A percentile compares a stretch with the other conserved stretches of the same genome.
Evolutionary conservation across 2,888 invertebrate genomes (phyloP).

Genomic region (Drosophila greeni): DNA sequence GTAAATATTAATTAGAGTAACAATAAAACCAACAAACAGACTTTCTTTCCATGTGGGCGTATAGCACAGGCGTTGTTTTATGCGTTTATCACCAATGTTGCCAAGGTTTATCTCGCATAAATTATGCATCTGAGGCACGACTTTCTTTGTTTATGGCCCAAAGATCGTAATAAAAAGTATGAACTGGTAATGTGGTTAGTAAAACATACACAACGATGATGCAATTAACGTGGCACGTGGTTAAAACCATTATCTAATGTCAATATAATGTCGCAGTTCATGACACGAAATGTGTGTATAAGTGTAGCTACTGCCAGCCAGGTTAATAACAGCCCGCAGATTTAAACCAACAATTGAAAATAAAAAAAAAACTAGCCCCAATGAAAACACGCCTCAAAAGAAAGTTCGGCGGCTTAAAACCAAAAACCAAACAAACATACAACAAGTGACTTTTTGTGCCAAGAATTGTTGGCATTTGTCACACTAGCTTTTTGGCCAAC

Average conservation of each 20-base stretch:
- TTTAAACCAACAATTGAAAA: constrained; percentile 27
- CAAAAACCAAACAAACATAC: constrained; percentile 18
- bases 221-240: constrained; percentile 45
- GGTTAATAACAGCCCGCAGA: constrained; percentile 41
- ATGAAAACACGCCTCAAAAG: constrained; percentile 56
- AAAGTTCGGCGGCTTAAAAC: constrained; percentile 49
- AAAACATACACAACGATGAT: constrained; percentile 15
- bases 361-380: constrained; percentile 12
- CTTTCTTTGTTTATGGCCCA: constrained; percentile 23
- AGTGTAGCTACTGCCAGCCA: constrained; percentile 28
- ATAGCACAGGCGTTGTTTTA: constrained; percentile 9
- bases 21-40: constrained; percentile 7
- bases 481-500: constrained; percentile 41
- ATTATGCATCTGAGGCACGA: constrained; percentile 32
- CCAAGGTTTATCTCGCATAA: constrained; percentile 9
- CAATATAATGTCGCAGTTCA: constrained; percentile 57
- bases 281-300: constrained; percentile 44
- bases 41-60: constrained; percentile 31
- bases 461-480: constrained; percentile 48
- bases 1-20: constrained; percentile 24
- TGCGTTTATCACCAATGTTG: constrained; percentile 12
- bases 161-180: constrained; percentile 19
- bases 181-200: constrained; percentile 18
- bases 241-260: constrained; percentile 59
- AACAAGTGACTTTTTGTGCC: constrained; percentile 32